These are phyloP conservation scores for Forbesichthys agassizii DNA, from an alignment of 2,113 vertebrate species.

Conservation along the genomic window DNA sequence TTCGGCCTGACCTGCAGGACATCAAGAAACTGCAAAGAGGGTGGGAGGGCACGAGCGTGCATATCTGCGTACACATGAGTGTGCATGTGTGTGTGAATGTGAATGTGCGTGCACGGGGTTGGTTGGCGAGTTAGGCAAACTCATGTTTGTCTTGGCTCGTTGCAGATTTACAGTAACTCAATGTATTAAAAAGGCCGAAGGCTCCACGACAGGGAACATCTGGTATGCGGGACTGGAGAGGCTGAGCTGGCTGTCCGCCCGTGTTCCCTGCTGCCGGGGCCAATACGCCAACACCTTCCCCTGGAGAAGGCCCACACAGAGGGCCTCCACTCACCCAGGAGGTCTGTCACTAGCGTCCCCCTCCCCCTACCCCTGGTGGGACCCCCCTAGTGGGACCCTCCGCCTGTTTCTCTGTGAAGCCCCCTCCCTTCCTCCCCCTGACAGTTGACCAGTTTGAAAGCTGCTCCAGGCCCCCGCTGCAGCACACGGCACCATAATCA, in stretches of 20 bases:
- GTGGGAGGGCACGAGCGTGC: constrained; percentile 13
- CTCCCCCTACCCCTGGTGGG: constrained; percentile 46
- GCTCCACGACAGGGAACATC: constrained; percentile 76
- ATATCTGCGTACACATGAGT: constrained; percentile 16
- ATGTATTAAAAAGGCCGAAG: constrained; percentile 72
- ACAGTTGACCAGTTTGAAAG: constrained; percentile 75
- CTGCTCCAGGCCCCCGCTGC: constrained; percentile 59
- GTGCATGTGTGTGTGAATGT: background rate
- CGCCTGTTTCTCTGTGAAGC: constrained; percentile 58
- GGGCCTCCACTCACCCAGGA: constrained; percentile 65
- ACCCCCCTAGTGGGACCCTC: constrained; percentile 54
- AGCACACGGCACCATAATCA: constrained; percentile 65
- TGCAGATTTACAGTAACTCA: constrained; percentile 77
- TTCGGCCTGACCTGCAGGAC: constrained; percentile 57
- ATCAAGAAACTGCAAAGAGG: constrained; percentile 57
- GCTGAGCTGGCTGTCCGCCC: constrained; percentile 66
- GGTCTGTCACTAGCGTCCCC: constrained; percentile 60
- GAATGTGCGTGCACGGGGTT: constrained; percentile 1
- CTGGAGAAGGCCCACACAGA: constrained; percentile 67
- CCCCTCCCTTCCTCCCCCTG: constrained; percentile 62
- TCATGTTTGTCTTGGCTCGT: constrained; percentile 69
- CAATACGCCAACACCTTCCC: constrained; percentile 57
- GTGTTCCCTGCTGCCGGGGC: constrained; percentile 59
- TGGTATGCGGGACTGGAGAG: constrained; percentile 66
- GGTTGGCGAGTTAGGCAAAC: constrained; percentile 13